Evolutionary conservation across 2,113 vertebrate species (phyloP), one percentile per base, ranked within the genome.

Genomic region (Pardalotus punctatus): DNA sequence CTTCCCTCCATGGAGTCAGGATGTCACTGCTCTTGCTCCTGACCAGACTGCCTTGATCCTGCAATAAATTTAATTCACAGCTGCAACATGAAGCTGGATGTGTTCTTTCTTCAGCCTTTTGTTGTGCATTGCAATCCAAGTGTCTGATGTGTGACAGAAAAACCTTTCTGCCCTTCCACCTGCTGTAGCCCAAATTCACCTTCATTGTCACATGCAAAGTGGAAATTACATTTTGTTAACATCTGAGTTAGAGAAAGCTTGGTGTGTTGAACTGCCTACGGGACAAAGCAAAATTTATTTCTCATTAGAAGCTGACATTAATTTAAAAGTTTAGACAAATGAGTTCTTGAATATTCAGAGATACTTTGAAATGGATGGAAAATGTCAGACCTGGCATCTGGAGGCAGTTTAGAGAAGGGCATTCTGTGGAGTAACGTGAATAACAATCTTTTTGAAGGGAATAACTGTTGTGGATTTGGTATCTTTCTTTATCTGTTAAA

Each of bases 391-490:
- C 25, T 81, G 33, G 7, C 71, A 40, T 9, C 61, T 85, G 57
- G 60, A 58, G 38, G 18, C 13, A 14, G 16, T 65, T 89, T 57
- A 38, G 53, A 60, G 48, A 61, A 62, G 10, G 54, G 20, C 0
- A 0, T 56, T 88, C 10, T 19, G 28, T 51, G 43, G 33, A 67
- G 8, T 40, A 48, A 43, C 0, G 1, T 29, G 43, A 48, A 45
- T 79, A 91, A 45, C 61, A 64, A 56, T 43, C 56, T 2, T 89
- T 88, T 77, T 79, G 53, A 79, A 72, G 12, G 14, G 23, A 86
- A 14, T 56, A 81, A 62, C 35, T 81, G 36, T 38, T 40, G 18
- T 18, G 4, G 9, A 53, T 36, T 73, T 65, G 18, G 43, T 65
- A 11, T 33, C 5, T 35, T 35, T 76, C n/a, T 74, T 62, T 61